Percentiles rank a stretch among this genome's conserved stretches.
phyloP scores from a whole-genome alignment of 2,888 invertebrate genomes.

The Lasioglossum pauxillum region DNA sequence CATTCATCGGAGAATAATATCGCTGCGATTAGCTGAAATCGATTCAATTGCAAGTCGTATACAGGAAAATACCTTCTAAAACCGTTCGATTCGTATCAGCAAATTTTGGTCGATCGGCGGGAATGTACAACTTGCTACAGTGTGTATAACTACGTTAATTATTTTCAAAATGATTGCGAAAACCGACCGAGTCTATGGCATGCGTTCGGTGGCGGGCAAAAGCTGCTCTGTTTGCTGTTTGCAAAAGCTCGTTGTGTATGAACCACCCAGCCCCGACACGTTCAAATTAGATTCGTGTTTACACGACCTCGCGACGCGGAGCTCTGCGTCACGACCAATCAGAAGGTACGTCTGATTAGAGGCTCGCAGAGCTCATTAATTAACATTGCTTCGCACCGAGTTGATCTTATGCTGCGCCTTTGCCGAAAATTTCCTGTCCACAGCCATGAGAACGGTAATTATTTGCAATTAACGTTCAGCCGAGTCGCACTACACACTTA shows the following conservation, averaged over 20 bases:
- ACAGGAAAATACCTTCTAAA: conserved; percentile 18
- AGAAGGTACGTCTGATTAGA: conserved; percentile 83
- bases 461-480: conserved; percentile 45
- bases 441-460: conserved; percentile 57
- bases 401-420: conserved; percentile 73
- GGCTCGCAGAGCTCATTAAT: conserved; percentile 81
- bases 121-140: neutral
- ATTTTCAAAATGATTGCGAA: conserved; percentile 50
- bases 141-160: conserved; percentile 13
- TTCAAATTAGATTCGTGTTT: conserved; percentile 79
- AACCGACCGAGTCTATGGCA: conserved; percentile 30
- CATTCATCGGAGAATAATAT: neutral
- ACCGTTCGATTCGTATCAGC: neutral
- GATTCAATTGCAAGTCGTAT: neutral
- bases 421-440: conserved; percentile 73
- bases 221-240: conserved; percentile 43
- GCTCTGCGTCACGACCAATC: conserved; percentile 76
- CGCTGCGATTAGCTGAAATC: neutral
- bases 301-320: conserved; percentile 66
- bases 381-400: conserved; percentile 70
- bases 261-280: conserved; percentile 66
- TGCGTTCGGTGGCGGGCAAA: conserved; percentile 33
- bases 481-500: neutral
- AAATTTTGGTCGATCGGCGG: neutral
- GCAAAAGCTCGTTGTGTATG: conserved; percentile 63